Conservation (phyloP, 2,797 vertebrate genomes). For the Micrastur ruficollis region DNA sequence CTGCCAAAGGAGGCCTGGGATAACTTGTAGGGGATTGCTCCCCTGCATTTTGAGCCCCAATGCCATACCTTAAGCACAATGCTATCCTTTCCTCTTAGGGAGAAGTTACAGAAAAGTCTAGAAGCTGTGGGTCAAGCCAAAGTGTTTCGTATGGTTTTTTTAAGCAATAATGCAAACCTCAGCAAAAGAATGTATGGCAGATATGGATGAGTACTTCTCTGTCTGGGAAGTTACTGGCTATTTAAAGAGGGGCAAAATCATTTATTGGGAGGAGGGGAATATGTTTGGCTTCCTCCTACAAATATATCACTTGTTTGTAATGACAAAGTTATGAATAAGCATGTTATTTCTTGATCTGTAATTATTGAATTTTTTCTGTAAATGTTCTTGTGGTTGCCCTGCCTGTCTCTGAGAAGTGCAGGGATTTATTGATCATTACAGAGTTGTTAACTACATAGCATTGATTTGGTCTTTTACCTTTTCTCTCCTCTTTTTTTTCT, state of each 20-base stretch:
- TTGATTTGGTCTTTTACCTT: neutral
- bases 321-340: neutral
- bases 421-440: neutral
- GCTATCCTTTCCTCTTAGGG: neutral
- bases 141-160: neutral
- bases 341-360: neutral
- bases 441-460: neutral
- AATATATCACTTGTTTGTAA: neutral
- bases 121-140: neutral
- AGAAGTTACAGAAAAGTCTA: neutral
- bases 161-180: neutral
- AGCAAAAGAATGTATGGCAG: neutral
- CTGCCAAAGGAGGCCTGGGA: neutral
- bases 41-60: neutral
- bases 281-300: neutral
- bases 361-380: neutral
- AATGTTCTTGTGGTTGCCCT: neutral
- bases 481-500: neutral
- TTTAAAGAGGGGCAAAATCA: neutral
- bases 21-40: neutral
- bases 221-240: neutral
- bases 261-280: neutral
- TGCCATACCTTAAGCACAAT: neutral
- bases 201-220: neutral
- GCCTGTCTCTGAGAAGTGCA: neutral